Evolutionary conservation across 1,140 invertebrate species (phyloP), one percentile per base, ranked within the genome.

Genomic region (Zelostemma sp.): DNA sequence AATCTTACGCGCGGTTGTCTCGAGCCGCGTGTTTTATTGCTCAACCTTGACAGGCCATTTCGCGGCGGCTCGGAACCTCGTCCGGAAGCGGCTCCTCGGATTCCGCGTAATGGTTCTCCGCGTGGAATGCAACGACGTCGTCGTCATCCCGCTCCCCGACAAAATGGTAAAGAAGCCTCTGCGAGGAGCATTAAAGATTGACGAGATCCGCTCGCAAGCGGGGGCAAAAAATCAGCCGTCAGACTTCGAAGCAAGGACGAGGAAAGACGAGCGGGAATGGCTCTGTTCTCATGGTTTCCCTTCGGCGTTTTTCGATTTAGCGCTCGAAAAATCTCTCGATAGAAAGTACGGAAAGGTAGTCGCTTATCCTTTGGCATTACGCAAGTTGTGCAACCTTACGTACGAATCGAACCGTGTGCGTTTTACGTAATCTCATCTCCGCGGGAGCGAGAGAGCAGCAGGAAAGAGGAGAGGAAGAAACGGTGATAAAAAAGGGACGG

Each of bases 341-440:
- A 14, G 35, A 38, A 14, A 38, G 35, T 11, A 11, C 15, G 40
- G 40, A n/a, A 14, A 11, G 15, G 38, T 28, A 17, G 6, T 31
- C 28, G 19, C 43, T 25, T 60, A 50, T 41, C 48, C 40, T 21
- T 54, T 15, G 15, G 16, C 12, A 35, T 59, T 59, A 45, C 63
- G 43, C 47, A 45, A 17, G 31, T 66, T 66, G 33, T 48, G 41
- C 19, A 59, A 66, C 19, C 17, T 11, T 18, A 14, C 31, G n/a
- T 9, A 16, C 33, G 50, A 17, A 16, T 35, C 35, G 35, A 14
- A 38, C 35, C 9, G 35, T 14, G 35, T n/a, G 35, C 35, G 12
- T 41, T 31, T 57, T 57, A 64, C 41, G 54, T 58, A 64, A 64
- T 64, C 43, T 49, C 31, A 8, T 57, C 46, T 21, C n/a, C 21